Percentiles rank a stretch among this genome's conserved stretches.
These are phyloP conservation scores for Mohoua ochrocephala DNA, from an alignment of 2,113 vertebrate genomes.

Conservation along the genomic window DNA sequence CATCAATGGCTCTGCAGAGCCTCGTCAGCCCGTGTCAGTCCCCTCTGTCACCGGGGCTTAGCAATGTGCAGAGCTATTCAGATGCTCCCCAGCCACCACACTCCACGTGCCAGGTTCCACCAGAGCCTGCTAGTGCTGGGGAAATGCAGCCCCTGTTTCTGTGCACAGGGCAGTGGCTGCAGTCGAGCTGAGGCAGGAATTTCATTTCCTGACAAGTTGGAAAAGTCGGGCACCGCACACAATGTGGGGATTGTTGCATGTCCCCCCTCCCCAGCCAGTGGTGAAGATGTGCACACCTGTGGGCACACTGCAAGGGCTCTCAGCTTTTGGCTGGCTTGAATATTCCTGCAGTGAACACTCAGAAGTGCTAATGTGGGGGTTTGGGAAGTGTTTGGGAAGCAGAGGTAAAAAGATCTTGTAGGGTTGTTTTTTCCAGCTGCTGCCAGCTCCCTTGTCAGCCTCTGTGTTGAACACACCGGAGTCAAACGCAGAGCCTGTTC, in stretches of 20 bases:
- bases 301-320: neutral
- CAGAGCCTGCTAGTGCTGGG: neutral
- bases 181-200: neutral
- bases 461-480: neutral
- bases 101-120: neutral
- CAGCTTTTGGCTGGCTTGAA: neutral
- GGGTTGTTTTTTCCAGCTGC: neutral
- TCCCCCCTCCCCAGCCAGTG: neutral
- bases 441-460: neutral
- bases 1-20: neutral
- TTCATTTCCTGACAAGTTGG: neutral
- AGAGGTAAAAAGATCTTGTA: neutral
- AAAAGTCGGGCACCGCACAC: neutral
- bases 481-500: neutral
- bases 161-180: neutral
- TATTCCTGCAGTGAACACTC: neutral
- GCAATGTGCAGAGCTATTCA: neutral
- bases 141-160: neutral
- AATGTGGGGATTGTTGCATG: neutral
- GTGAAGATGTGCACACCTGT: fast-evolving
- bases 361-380: neutral
- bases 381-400: neutral
- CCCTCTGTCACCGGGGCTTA: neutral
- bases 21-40: neutral
- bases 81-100: neutral